Conservation (phyloP, 2,888 invertebrate genomes). For the Pasiphila rectangulata region DNA sequence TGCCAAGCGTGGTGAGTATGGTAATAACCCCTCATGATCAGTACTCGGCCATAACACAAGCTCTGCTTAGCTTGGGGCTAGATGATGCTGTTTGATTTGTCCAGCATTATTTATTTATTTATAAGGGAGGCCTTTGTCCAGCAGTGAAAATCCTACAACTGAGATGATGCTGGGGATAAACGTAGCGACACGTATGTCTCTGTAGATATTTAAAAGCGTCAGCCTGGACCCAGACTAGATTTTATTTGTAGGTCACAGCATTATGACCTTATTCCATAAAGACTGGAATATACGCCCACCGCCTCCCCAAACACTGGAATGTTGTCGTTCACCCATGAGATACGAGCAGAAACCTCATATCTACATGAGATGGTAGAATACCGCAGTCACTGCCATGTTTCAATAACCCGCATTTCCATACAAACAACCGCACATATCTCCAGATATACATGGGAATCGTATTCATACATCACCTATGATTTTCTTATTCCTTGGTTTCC, state of each 20-base stretch:
- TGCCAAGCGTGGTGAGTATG: too few species aligned
- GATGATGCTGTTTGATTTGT: too few species aligned
- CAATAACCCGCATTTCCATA: conserved; percentile 20
- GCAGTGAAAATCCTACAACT: too few species aligned
- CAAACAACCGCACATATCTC: conserved; percentile 14
- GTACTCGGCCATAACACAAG: too few species aligned
- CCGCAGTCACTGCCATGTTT: conserved; percentile 5
- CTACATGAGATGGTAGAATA: conserved; percentile 1
- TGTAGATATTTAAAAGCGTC: too few species aligned
- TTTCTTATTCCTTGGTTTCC: conserved; percentile 7
- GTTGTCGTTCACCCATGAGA: conserved; percentile 6
- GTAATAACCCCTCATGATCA: too few species aligned
- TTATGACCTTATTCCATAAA: conserved; percentile 5
- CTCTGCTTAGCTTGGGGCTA: too few species aligned
- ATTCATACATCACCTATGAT: conserved; percentile 11
- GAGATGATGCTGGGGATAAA: too few species aligned
- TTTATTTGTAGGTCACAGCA: conserved; percentile 2
- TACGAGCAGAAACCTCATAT: not conserved
- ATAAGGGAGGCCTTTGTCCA: too few species aligned
- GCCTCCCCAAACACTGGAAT: conserved; percentile 12
- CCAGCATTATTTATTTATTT: too few species aligned
- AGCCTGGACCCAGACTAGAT: too few species aligned
- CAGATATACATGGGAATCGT: conserved; percentile 15
- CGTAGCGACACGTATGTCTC: too few species aligned
- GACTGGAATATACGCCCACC: conserved; percentile 1